Conservation (phyloP, 2,888 invertebrate genomes). For the Blastobasis adustella region DNA sequence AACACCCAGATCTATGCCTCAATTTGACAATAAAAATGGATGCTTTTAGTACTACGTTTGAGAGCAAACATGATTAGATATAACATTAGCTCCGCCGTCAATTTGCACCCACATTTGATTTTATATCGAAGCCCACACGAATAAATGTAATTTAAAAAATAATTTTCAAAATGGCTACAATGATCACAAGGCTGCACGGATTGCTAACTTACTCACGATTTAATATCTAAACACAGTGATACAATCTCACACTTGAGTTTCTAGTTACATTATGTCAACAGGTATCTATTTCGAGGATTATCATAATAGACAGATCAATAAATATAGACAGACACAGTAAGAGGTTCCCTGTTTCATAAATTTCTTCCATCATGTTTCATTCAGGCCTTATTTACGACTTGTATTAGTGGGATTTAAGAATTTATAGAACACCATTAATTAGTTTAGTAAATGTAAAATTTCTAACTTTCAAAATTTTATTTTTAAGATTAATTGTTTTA, state of each 20-base stretch:
- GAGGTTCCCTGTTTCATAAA: slow-evolving; percentile 45
- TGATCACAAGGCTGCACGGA: slow-evolving; percentile 35
- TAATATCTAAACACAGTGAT: slow-evolving; percentile 9
- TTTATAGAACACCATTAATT: background rate
- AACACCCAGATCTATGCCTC: too few relatives aligned
- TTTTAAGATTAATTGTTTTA: background rate
- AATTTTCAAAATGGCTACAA: background rate
- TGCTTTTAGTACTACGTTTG: too few relatives aligned
- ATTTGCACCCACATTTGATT: too few relatives aligned
- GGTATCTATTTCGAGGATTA: slow-evolving; percentile 14
- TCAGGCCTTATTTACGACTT: slow-evolving; percentile 7
- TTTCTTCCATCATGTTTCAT: slow-evolving; percentile 19
- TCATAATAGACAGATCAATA: slow-evolving; percentile 35
- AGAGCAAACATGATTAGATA: too few relatives aligned
- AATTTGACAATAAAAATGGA: too few relatives aligned
- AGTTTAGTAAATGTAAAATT: background rate
- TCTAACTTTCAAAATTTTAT: background rate
- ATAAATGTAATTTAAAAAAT: too few relatives aligned
- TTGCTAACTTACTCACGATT: slow-evolving; percentile 21
- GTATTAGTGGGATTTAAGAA: background rate
- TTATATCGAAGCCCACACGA: too few relatives aligned
- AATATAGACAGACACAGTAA: slow-evolving; percentile 41
- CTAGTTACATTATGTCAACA: slow-evolving; percentile 5
- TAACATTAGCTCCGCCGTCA: too few relatives aligned
- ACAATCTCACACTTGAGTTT: slow-evolving; percentile 9